Percentiles rank a stretch among this genome's conserved stretches.
Evolutionary conservation across 1,140 invertebrate genomes (phyloP).

Genomic region (Drosophila tani): DNA sequence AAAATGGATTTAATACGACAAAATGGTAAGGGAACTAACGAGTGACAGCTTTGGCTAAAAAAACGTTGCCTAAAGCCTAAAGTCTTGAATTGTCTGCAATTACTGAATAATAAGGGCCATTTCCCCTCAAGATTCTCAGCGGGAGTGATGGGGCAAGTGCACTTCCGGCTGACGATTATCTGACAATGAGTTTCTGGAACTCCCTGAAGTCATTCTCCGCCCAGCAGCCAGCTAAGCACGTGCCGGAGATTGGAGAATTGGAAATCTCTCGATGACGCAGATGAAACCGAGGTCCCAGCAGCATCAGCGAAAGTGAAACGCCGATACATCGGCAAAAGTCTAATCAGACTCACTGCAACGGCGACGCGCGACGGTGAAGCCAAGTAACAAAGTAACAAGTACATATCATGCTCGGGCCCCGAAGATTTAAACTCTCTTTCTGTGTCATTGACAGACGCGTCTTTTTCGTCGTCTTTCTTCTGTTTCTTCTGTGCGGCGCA

Average conservation of each 20-base stretch:
- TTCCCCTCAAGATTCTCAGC: background rate
- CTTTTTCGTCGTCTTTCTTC: slow-evolving; percentile 40
- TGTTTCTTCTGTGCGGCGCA: too few species aligned
- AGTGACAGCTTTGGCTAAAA: too few species aligned
- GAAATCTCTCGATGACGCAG: slow-evolving; percentile 50
- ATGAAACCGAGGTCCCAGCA: slow-evolving; percentile 47
- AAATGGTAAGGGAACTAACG: too few species aligned
- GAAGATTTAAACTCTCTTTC: slow-evolving; percentile 73
- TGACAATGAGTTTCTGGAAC: slow-evolving; percentile 11
- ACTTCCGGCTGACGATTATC: slow-evolving; percentile 28
- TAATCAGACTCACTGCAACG: slow-evolving; percentile 69
- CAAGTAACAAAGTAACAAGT: slow-evolving; percentile 62
- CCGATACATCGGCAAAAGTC: slow-evolving; percentile 74
- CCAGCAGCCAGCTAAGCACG: slow-evolving; percentile 37
- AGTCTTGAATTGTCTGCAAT: background rate
- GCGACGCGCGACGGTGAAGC: slow-evolving; percentile 8
- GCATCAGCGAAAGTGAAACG: slow-evolving; percentile 75
- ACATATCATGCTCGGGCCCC: slow-evolving; percentile 67
- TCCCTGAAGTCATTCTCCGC: slow-evolving; percentile 3
- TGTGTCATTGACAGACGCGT: slow-evolving; percentile 79
- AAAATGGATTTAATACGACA: too few species aligned
- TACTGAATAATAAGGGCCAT: background rate
- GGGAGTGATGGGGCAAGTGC: slow-evolving; percentile 16
- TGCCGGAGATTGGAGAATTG: slow-evolving; percentile 43
- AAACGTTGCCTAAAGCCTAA: too few species aligned